A percentile compares a stretch with the other conserved stretches of the same genome.
phyloP scores from a whole-genome alignment of 35 echinoderm and acorn worm species.

The Apostichopus japonicus region DNA sequence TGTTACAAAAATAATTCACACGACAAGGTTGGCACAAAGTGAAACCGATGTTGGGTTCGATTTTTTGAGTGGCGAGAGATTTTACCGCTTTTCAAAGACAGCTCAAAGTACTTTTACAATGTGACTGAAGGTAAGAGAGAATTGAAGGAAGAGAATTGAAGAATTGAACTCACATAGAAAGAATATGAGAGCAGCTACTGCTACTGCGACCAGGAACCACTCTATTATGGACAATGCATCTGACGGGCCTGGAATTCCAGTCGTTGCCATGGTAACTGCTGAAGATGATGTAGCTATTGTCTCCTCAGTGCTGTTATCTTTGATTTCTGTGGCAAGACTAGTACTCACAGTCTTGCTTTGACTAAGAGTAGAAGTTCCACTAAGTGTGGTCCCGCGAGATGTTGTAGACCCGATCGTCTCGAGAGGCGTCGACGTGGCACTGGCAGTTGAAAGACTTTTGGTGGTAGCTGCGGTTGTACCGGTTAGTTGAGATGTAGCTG shows the following conservation, averaged over 20 bases:
- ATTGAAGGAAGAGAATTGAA: no score
- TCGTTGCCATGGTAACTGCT: background rate
- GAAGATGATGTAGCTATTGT: background rate
- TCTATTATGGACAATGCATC: background rate
- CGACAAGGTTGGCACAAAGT: no score
- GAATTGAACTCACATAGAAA: background rate
- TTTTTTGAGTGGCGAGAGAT: no score
- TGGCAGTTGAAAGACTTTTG: slow-evolving; percentile 25
- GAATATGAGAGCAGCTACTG: slow-evolving; percentile 24
- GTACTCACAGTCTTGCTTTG: background rate
- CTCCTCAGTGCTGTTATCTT: background rate
- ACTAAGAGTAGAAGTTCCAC: background rate
- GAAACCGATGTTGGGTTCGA: no score
- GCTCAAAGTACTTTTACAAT: no score
- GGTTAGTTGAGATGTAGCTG: background rate
- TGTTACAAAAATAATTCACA: no score
- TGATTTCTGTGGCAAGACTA: background rate
- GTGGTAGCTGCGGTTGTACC: background rate
- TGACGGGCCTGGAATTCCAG: background rate
- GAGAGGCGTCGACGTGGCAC: background rate
- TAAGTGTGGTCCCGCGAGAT: background rate
- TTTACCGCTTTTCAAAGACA: no score
- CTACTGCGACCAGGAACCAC: slow-evolving; percentile 31
- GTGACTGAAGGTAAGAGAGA: no score
- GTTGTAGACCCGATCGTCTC: background rate